phyloP scores from a whole-genome alignment of 2,797 vertebrate species.

The Hyperoplus lanceolatus region DNA sequence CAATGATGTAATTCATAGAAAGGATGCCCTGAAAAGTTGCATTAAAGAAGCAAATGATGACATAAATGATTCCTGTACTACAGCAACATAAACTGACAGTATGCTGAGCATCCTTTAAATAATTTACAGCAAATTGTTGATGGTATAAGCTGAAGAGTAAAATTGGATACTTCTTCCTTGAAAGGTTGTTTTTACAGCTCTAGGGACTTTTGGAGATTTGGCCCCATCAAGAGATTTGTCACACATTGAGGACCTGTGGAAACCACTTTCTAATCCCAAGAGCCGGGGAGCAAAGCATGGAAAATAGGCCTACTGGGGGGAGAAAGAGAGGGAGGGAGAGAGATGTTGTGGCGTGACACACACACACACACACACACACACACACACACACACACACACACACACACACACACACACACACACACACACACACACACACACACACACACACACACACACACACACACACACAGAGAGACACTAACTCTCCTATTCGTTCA shows the following conservation, averaged over 20 bases:
- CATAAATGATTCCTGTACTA: not conserved
- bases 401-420: constrained; percentile 39
- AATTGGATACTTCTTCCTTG: constrained; percentile 48
- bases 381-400: not conserved
- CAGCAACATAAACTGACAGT: not conserved
- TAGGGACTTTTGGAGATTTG: constrained; percentile 60
- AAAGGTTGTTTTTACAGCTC: constrained; percentile 51
- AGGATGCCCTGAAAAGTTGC: not conserved
- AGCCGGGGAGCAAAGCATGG: constrained; percentile 32
- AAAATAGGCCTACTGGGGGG: constrained; percentile 31
- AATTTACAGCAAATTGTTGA: constrained; percentile 15
- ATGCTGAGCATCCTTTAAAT: constrained; percentile 1
- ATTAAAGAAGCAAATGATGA: no score
- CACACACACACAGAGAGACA: constrained; percentile 14
- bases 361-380: constrained; percentile 8
- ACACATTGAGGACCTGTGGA: constrained; percentile 61
- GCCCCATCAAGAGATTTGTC: constrained; percentile 67
- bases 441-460: constrained; percentile 42
- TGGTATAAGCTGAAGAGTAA: constrained; percentile 25
- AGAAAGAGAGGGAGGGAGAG: constrained; percentile 8
- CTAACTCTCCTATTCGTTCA: not conserved
- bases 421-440: not conserved
- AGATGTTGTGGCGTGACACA: constrained; percentile 22
- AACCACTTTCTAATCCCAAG: constrained; percentile 65
- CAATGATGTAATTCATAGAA: not conserved